phyloP scores from a whole-genome alignment of 2,113 vertebrate genomes.

The Microtus pennsylvanicus region DNA sequence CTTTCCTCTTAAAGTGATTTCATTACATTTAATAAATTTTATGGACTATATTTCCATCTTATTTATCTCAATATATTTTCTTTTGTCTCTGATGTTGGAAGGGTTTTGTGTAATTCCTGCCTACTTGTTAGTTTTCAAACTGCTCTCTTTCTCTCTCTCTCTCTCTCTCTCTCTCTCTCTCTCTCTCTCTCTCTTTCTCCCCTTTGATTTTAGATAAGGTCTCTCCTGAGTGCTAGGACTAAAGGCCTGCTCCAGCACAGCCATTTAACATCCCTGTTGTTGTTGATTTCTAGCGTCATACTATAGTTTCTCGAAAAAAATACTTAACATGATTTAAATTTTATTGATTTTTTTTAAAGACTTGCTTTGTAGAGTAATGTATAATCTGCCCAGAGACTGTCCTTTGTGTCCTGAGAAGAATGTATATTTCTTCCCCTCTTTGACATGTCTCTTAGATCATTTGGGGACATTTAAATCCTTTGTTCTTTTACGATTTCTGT shows the following conservation, averaged over 20 bases:
- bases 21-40: too few species aligned
- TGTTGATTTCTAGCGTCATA: background rate
- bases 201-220: background rate
- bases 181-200: too few species aligned
- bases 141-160: too few species aligned
- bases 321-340: background rate
- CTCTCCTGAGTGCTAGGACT: background rate
- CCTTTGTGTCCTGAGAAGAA: background rate
- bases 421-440: background rate
- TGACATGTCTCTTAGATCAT: background rate
- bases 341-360: background rate
- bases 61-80: too few species aligned
- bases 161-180: too few species aligned
- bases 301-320: background rate
- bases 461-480: background rate
- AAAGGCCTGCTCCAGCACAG: background rate
- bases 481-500: background rate
- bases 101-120: background rate
- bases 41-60: too few species aligned
- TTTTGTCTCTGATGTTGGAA: background rate
- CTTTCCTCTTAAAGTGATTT: too few species aligned
- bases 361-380: background rate
- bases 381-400: background rate
- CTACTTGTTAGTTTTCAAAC: background rate
- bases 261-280: background rate